Evolutionary conservation across 1,140 invertebrate species (phyloP), one percentile per base, ranked within the genome.

Genomic region (Pseudachorutes palmiensis): DNA sequence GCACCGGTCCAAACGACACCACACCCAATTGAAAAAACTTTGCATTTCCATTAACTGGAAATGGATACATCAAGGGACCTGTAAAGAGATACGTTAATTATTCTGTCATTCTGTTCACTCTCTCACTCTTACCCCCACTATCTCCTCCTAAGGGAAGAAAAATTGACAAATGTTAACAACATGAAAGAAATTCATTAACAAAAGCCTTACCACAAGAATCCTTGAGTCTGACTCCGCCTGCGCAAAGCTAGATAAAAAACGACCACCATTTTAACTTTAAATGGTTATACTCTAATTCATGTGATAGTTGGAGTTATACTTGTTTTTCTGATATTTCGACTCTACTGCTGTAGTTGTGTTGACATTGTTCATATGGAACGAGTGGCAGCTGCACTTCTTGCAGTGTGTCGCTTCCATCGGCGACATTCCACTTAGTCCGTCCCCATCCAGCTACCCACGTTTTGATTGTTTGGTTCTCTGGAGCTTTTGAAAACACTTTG

Each of bases 41-140:
- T 9, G 32, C 30, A 32, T 64, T 55, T 5, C 30, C 65, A 24
- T 29, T 26, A 33, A 64, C 2, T 32, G 19, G 29, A 1, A 72
- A 5, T 1, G 70, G 64, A 30, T 62, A 0, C 19, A 67, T 62
- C 1, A 67, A 28, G 28, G 66, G 66, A 22, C 71, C 51, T 55
- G 24, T 32, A 33, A 26, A 16, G 28, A 2, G 22, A 45, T 24
- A 29, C 28, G 16, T 14, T 82, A 14, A 78, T 75, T 24, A 60
- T 33, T 1, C 57, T 49, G 80, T 55, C 68, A 33, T 88, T 87
- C 1, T 90, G 75, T 0, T 88, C 87, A 12, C n/a, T n/a, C n/a
- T n/a, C n/a, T n/a, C n/a, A n/a, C 88, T 12, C 51, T 55, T 26
- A 55, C 51, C 88, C 2, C 89, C 89, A 0, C 87, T 89, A 70